A percentile compares a stretch with the other conserved stretches of the same genome.
phyloP scores from a whole-genome alignment of 2,797 vertebrate species.

The Steatocranus sp. region DNA sequence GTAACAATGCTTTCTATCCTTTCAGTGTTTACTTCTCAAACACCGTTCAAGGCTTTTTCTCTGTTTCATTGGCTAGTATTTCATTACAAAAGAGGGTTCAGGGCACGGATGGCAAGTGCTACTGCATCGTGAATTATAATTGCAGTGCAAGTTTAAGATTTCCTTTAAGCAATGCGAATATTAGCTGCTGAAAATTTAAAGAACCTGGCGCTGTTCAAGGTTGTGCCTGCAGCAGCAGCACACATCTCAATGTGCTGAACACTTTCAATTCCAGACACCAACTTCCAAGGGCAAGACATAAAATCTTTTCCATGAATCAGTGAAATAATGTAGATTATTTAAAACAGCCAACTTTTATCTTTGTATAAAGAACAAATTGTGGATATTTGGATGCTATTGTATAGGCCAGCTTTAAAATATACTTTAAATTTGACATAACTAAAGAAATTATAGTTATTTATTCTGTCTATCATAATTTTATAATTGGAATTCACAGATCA shows the following conservation, averaged over 20 bases:
- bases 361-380: neutral
- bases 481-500: neutral
- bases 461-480: neutral
- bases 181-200: conserved; percentile 27
- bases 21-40: conserved; percentile 19
- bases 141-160: neutral
- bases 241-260: neutral
- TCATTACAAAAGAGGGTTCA: conserved; percentile 5
- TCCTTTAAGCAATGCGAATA: conserved; percentile 22
- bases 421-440: neutral
- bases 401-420: neutral
- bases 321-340: neutral
- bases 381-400: neutral
- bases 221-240: conserved; percentile 4
- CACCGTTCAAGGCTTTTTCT: conserved; percentile 21
- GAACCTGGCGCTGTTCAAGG: conserved; percentile 14
- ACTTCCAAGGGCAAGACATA: conserved; percentile 15
- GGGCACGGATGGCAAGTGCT: neutral
- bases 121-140: conserved; percentile 6
- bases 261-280: neutral
- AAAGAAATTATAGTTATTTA: neutral
- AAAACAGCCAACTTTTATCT: neutral
- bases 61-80: conserved; percentile 14
- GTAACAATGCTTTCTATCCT: conserved; percentile 6
- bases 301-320: neutral